Evolutionary conservation across 2,113 vertebrate species (phyloP), one percentile per base, ranked within the genome.

Genomic region (Odocoileus virginianus): DNA sequence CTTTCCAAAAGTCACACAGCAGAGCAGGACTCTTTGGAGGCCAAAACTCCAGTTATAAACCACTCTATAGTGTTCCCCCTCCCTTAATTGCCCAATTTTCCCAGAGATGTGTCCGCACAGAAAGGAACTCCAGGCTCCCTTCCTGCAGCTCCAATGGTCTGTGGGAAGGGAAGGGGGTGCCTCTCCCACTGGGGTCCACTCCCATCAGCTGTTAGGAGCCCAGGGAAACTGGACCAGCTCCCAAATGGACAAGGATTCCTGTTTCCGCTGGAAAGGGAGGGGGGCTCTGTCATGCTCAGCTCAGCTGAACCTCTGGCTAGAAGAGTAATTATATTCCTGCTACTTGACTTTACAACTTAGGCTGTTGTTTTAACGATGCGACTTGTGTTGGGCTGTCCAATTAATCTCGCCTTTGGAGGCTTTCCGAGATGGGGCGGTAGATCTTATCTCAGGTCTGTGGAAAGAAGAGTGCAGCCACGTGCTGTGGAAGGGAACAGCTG

Each of bases 361-460:
- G 95, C 97, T 98, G 98, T 97, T 98, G 98, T 98, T 98, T 97
- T 98, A 98, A 98, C 55, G 82, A 97, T 81, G 95, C 3, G 88
- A 98, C 96, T 95, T 10, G 74, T 97, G 97, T 97, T 96, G 96
- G 87, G 96, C 96, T 97, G 97, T 98, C 98, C 97, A 98, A 98
- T 98, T 98, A 98, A 98, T 98, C 98, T 95, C 90, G 88, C 94
- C 97, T 98, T 97, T 98, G 98, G 98, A 98, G 98, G 94, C 97
- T 96, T 98, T 98, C 97, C 97, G 95, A 98, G 97, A 95, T 98
- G 97, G 91, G 93, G 98, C 54, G 97, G 97, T 97, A 98, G 98
- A 98, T 98, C 97, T 98, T 98, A 98, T 98, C 98, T 95, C 3
- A 0, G 67, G 79, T 36, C 96, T 97, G 97, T 92, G 91, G 98